These are phyloP conservation scores for Ptychoptera contaminata DNA, from an alignment of 2,888 invertebrate genomes.

Conservation along the genomic window DNA sequence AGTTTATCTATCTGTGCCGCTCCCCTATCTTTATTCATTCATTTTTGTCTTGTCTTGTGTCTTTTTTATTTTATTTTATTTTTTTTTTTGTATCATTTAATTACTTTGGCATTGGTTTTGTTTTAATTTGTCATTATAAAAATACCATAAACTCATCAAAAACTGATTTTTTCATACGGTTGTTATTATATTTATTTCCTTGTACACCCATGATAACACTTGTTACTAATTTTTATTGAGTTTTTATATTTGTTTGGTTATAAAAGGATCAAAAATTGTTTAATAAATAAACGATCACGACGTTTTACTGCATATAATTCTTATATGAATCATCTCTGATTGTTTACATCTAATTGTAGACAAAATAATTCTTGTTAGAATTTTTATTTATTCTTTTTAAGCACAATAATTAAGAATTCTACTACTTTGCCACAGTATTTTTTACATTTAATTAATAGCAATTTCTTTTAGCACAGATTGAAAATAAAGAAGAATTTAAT, in stretches of 20 bases:
- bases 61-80: constrained; percentile 1
- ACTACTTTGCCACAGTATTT: too few species aligned
- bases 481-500: neutral
- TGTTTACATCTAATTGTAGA: too few species aligned
- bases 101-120: neutral
- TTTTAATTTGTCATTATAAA: too few species aligned
- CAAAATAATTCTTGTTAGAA: too few species aligned
- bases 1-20: neutral
- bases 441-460: too few species aligned
- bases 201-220: neutral
- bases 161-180: too few species aligned
- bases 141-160: too few species aligned
- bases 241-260: neutral
- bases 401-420: too few species aligned
- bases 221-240: neutral
- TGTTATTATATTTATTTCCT: neutral
- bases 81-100: constrained; percentile 1
- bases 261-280: neutral
- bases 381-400: too few species aligned
- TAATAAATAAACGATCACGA: neutral
- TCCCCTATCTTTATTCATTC: neutral
- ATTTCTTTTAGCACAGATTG: neutral
- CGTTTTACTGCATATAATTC: neutral
- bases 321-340: too few species aligned
- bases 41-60: too few species aligned